These are phyloP conservation scores for Pegoplata infirma DNA, from an alignment of 2,888 invertebrate genomes.

Conservation along the genomic window DNA sequence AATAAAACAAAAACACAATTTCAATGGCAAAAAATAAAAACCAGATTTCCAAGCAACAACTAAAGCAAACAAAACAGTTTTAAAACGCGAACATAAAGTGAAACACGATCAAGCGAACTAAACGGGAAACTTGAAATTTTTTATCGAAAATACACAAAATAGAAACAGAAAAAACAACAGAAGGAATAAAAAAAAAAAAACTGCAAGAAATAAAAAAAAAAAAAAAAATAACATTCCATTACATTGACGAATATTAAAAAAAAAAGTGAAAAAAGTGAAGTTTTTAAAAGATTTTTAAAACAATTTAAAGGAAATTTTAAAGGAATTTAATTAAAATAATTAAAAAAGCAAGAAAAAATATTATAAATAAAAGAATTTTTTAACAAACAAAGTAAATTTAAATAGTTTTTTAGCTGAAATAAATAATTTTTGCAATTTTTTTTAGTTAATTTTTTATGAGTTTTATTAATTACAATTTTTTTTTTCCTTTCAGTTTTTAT, in stretches of 20 bases:
- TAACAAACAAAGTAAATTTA: too few species aligned
- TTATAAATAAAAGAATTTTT: neutral
- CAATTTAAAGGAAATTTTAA: neutral
- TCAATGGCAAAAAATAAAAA: conserved; percentile 45
- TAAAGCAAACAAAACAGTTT: conserved; percentile 49
- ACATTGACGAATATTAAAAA: conserved; percentile 48
- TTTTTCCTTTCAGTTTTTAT: conserved; percentile 25
- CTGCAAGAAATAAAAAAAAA: too few species aligned
- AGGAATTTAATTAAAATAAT: neutral
- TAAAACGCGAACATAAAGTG: conserved; percentile 47
- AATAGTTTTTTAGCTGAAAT: neutral
- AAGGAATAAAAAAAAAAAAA: conserved; percentile 30
- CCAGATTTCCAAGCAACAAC: conserved; percentile 38
- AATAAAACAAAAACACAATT: conserved; percentile 10
- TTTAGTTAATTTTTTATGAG: conserved; percentile 5
- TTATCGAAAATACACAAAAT: conserved; percentile 4
- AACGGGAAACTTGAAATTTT: conserved; percentile 48
- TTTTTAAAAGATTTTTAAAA: conserved; percentile 4
- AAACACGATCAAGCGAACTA: conserved; percentile 46
- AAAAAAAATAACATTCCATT: conserved; percentile 57
- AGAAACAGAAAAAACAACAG: conserved; percentile 25
- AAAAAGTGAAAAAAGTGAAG: conserved; percentile 30
- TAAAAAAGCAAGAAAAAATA: neutral
- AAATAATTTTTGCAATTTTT: conserved; percentile 33
- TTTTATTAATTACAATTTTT: neutral